These are phyloP conservation scores for Naso thynnoides DNA, from an alignment of 2,797 vertebrate genomes.

Conservation along the genomic window DNA sequence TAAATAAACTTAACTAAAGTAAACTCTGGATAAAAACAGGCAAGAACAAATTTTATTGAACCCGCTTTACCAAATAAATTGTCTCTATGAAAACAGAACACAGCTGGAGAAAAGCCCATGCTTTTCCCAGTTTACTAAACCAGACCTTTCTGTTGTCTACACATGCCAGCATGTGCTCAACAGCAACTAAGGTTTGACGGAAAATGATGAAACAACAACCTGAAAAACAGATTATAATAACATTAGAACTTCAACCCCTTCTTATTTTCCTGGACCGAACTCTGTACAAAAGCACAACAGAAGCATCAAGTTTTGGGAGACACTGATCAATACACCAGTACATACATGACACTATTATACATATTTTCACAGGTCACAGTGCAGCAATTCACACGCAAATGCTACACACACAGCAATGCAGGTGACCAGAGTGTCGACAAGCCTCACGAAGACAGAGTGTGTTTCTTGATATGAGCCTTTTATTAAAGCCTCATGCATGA, in stretches of 20 bases:
- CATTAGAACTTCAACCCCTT: not conserved
- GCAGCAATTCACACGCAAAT: not conserved
- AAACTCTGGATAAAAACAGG: no score
- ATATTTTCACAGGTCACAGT: not conserved
- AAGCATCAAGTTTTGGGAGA: not conserved
- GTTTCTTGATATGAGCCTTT: not conserved
- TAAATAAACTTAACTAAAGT: no score
- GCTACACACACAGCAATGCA: no score
- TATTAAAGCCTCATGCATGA: not conserved
- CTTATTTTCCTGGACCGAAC: not conserved
- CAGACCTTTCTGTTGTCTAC: not conserved
- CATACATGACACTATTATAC: not conserved
- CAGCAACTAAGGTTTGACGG: not conserved
- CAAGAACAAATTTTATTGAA: no score
- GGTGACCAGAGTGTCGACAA: not conserved
- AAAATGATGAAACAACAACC: not conserved
- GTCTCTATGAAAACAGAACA: not conserved
- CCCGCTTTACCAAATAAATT: not conserved
- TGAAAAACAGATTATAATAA: not conserved
- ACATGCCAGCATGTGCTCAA: not conserved
- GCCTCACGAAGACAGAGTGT: not conserved
- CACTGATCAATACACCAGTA: not conserved
- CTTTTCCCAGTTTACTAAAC: not conserved
- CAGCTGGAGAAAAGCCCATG: no score
- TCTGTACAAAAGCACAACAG: not conserved